A percentile compares a stretch with the other conserved stretches of the same genome.
These are phyloP conservation scores for Vipera latastei DNA, from an alignment of 2,797 vertebrate species.

Conservation along the genomic window DNA sequence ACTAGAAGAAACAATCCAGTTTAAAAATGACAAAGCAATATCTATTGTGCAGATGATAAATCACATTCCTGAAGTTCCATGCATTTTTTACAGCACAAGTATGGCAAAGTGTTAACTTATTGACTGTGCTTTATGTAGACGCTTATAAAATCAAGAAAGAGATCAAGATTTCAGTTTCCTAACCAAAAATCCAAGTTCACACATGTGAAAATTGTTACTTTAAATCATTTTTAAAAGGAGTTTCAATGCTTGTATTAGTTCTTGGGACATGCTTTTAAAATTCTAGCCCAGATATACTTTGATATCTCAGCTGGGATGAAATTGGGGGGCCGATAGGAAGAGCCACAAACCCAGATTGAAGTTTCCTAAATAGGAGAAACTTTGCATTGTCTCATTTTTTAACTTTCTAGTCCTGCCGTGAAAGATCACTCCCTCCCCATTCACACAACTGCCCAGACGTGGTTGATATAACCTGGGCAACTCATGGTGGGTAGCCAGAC, in stretches of 20 bases:
- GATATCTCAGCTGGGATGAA: too few species aligned
- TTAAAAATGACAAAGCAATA: conserved; percentile 41
- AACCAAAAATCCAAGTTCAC: not conserved
- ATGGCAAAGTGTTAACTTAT: not conserved
- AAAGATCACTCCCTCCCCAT: too few species aligned
- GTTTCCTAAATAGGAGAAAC: too few species aligned
- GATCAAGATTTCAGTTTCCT: not conserved
- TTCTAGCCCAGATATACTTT: not conserved
- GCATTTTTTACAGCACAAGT: not conserved
- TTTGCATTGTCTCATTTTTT: too few species aligned
- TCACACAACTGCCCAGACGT: too few species aligned
- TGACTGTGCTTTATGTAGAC: not conserved
- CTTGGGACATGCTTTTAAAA: not conserved
- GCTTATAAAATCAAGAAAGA: not conserved
- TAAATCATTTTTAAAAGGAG: not conserved
- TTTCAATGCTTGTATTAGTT: not conserved
- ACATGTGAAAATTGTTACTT: not conserved
- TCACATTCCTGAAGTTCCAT: conserved; percentile 19
- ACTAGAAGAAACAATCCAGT: not conserved
- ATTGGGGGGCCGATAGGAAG: too few species aligned
- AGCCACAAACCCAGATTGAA: too few species aligned
- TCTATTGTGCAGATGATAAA: not conserved
- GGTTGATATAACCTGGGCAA: too few species aligned
- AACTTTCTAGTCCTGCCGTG: too few species aligned
- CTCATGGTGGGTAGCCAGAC: too few species aligned